These are phyloP conservation scores for Erythrocercus mccallii DNA, from an alignment of 2,113 vertebrate genomes.

Conservation along the genomic window DNA sequence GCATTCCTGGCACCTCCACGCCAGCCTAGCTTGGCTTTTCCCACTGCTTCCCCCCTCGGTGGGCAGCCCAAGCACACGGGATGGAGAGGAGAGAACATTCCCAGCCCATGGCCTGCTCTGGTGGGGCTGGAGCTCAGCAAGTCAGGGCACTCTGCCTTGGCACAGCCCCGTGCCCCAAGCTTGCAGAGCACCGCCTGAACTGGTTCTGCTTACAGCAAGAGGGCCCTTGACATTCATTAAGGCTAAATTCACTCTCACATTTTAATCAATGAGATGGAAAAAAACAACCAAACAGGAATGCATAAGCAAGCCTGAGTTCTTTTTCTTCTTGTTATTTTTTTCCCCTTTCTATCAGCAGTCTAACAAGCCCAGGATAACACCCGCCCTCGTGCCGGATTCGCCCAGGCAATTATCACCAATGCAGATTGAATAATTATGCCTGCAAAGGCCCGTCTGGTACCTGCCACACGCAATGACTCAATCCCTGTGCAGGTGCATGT, in stretches of 20 bases:
- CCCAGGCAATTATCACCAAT: conserved; percentile 29
- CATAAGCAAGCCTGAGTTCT: neutral
- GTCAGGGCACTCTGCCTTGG: neutral
- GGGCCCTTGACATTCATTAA: conserved; percentile 34
- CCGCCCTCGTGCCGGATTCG: neutral
- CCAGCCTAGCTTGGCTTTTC: neutral
- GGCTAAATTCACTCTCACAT: conserved; percentile 31
- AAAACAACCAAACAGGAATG: conserved; percentile 16
- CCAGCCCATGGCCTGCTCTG: accelerated
- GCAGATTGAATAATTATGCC: conserved; percentile 6
- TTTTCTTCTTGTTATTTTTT: neutral
- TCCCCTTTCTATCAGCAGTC: neutral
- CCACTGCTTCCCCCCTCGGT: accelerated
- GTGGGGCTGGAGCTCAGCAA: neutral
- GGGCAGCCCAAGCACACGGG: neutral
- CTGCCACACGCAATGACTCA: conserved; percentile 25
- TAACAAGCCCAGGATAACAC: neutral
- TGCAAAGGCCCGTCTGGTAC: conserved; percentile 21
- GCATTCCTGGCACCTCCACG: neutral
- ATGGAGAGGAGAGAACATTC: neutral
- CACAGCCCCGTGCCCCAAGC: neutral
- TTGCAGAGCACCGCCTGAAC: neutral
- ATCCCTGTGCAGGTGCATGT: conserved; percentile 3
- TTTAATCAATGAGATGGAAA: conserved; percentile 58
- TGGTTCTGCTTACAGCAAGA: neutral